phyloP scores from a whole-genome alignment of 2,113 vertebrate species.

The Vanacampus margaritifer region DNA sequence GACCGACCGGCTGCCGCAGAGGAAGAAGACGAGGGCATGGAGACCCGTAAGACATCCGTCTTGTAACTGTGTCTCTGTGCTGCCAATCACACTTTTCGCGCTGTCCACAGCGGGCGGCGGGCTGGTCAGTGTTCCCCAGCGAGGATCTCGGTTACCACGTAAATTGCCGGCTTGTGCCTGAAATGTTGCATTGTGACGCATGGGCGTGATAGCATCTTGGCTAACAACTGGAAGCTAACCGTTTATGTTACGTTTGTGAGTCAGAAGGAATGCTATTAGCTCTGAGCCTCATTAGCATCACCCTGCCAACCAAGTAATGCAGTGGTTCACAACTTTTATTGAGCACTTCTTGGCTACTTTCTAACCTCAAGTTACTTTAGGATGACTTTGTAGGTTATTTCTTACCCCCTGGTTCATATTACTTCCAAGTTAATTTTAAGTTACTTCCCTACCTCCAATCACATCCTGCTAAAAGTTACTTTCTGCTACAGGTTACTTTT shows the following conservation, averaged over 20 bases:
- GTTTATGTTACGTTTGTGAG: neutral
- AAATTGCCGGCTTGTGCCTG: neutral
- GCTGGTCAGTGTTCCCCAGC: neutral
- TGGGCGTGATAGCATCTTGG: neutral
- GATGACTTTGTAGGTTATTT: neutral
- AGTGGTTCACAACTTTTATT: neutral
- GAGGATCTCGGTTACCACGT: constrained; percentile 1
- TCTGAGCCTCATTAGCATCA: neutral
- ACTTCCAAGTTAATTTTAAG: neutral
- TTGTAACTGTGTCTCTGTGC: neutral
- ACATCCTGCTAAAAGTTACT: neutral
- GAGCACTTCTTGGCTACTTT: neutral
- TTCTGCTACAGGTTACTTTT: neutral
- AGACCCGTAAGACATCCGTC: constrained; percentile 82
- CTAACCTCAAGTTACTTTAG: neutral
- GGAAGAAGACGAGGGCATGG: constrained; percentile 97
- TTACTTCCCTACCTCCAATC: neutral
- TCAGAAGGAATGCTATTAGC: neutral
- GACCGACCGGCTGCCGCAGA: constrained; percentile 80
- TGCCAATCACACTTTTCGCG: neutral
- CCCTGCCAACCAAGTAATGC: neutral
- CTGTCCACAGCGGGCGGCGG: neutral
- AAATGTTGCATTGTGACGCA: constrained; percentile 3
- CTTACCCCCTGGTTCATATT: neutral
- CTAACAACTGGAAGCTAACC: neutral